Conservation (phyloP, 2,797 vertebrate genomes). For the Enteromius fasciolatus region DNA sequence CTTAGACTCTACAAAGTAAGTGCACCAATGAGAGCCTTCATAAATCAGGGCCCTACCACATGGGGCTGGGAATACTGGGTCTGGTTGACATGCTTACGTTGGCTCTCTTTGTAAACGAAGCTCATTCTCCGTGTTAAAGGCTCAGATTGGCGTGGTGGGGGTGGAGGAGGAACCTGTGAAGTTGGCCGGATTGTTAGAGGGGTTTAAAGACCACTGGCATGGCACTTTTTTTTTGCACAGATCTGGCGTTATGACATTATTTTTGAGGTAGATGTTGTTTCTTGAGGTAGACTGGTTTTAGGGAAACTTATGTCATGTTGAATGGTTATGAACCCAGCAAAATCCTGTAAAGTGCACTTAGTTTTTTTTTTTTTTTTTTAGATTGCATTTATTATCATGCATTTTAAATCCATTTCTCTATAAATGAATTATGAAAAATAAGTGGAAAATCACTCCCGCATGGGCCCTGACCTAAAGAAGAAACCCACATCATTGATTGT, state of each 20-base stretch:
- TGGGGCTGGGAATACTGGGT: slow-evolving; percentile 42
- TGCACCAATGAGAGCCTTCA: slow-evolving; percentile 35
- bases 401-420: not conserved
- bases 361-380: not conserved
- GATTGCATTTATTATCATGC: not conserved
- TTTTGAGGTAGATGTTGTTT: slow-evolving; percentile 38
- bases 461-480: slow-evolving; percentile 38
- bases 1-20: not conserved
- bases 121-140: slow-evolving; percentile 73
- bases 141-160: slow-evolving; percentile 78
- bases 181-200: slow-evolving; percentile 63
- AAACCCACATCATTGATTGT: slow-evolving; percentile 64
- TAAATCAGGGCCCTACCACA: slow-evolving; percentile 40
- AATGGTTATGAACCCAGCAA: not conserved
- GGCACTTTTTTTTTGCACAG: slow-evolving; percentile 55
- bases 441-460: slow-evolving; percentile 32
- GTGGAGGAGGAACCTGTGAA: slow-evolving; percentile 78
- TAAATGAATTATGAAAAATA: slow-evolving; percentile 48
- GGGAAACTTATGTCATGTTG: not conserved
- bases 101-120: slow-evolving; percentile 83
- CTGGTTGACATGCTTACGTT: slow-evolving; percentile 77
- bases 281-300: slow-evolving; percentile 38
- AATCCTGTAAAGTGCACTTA: not conserved
- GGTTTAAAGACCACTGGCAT: slow-evolving; percentile 43
- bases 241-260: not conserved